Base-by-base conservation (phyloP, 2,113 vertebrate species). In the Scomber colias region DNA sequence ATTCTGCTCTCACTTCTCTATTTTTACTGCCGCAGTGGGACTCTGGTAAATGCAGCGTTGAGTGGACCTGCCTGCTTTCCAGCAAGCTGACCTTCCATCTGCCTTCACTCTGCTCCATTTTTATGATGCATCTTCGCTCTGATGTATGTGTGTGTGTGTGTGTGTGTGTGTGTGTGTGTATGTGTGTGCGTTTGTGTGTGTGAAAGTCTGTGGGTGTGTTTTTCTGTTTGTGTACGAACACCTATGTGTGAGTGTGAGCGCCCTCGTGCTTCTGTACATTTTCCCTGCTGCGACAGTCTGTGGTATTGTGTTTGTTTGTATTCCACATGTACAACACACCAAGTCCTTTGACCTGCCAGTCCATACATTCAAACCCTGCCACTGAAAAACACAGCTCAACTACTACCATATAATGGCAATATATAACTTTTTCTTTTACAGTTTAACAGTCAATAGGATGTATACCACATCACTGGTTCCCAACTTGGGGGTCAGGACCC, bases 11-110 rank as follows among this genome's bases (percentile, higher is more conserved):
- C 80, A 56, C 82, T 55, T 75, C 51, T 76, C 51, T 77, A 64
- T 69, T 80, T 86, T 75, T 71, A 67, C 85, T 44, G 71, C 7
- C 63, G 75, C 73, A 30, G 6, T 19, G 67, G 80, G 72, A 76
- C 72, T 51, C 9, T 7, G 19, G 64, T 82, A 70, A 84, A 77
- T 50, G 77, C 81, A 54, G 70, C 13, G 15, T 56, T 19, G 56
- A 82, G 55, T 16, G 56, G 57, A 57, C 48, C 69, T 59, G 73
- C 50, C 61, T 66, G 77, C 59, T 71, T 83, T 87, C 83, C 83
- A 75, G 61, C 50, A 59, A n/a, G 15, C 82, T 87, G 84, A 91
- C 88, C 84, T 91, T 89, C 83, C 63, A 83, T 88, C 67, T 81
- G 40, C 79, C 75, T 69, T 68, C 77, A 21, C 68, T 82, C 59